These are phyloP conservation scores for Thryonomys swinderianus DNA, from an alignment of 2,113 vertebrate genomes.

Conservation along the genomic window DNA sequence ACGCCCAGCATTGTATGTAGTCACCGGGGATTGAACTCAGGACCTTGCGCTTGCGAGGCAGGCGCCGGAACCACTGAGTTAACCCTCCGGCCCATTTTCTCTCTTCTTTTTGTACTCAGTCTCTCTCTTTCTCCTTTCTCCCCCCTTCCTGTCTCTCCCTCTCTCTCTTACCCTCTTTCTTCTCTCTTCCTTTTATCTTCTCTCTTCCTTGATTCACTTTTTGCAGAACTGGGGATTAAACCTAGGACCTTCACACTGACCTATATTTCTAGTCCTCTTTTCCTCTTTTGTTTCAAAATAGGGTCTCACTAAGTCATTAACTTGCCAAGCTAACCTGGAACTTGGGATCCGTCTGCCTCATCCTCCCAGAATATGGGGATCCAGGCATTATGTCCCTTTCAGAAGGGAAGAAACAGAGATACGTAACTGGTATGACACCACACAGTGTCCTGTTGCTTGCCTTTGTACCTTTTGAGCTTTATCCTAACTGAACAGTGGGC, in stretches of 20 bases:
- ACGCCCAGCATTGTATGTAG: no score
- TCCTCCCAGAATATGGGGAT: background rate
- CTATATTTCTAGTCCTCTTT: background rate
- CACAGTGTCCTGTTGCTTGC: accelerated
- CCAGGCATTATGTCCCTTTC: background rate
- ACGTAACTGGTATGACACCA: accelerated
- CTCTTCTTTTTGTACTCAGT: background rate
- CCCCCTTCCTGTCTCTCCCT: no score
- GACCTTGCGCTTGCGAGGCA: no score
- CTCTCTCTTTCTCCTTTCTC: no score
- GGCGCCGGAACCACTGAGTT: no score
- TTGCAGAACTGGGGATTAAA: background rate
- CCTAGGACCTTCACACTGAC: background rate
- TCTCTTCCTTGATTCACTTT: background rate
- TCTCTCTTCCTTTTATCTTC: background rate
- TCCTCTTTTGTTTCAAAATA: background rate
- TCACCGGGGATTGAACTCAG: no score
- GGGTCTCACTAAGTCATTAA: background rate
- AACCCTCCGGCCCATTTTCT: background rate
- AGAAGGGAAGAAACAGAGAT: background rate
- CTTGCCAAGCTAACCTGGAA: background rate
- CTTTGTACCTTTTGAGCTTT: background rate
- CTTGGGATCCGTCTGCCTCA: background rate
- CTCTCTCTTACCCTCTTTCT: background rate
- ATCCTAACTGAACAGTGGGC: accelerated